Percentiles rank a stretch among this genome's conserved stretches.
Conservation (phyloP, 2,888 invertebrate genomes). For the Orchestes rusci region DNA sequence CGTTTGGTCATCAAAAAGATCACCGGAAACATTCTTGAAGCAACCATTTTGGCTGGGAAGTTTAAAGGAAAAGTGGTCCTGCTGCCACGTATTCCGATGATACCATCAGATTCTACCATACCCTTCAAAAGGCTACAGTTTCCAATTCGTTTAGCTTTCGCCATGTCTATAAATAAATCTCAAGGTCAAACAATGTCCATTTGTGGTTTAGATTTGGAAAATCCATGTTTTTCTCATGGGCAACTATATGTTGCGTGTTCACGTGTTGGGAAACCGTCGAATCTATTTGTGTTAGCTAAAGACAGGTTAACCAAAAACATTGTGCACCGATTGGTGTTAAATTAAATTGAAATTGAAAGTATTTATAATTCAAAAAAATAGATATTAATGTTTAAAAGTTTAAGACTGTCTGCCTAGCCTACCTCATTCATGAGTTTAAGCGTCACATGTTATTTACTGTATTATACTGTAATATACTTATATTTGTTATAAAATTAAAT, state of each 20-base stretch:
- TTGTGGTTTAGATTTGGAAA: conserved; percentile 18
- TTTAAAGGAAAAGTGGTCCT: conserved; percentile 30
- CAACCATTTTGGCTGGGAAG: conserved; percentile 30
- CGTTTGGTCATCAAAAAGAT: conserved; percentile 28
- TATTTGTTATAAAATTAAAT: too few species aligned
- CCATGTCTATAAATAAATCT: conserved; percentile 35
- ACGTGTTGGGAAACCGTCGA: conserved; percentile 18
- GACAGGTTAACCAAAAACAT: conserved; percentile 11
- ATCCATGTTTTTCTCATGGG: neutral
- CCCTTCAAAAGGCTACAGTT: conserved; percentile 19
- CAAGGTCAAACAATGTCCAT: conserved; percentile 29
- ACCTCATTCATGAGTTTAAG: too few species aligned
- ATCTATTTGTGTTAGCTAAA: conserved; percentile 12
- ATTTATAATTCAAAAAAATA: too few species aligned
- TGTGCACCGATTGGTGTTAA: too few species aligned
- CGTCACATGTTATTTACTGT: too few species aligned
- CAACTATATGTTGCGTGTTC: conserved; percentile 24
- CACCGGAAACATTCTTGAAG: conserved; percentile 31
- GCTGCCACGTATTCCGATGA: conserved; percentile 34
- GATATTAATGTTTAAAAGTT: too few species aligned
- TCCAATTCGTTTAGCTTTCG: conserved; percentile 20
- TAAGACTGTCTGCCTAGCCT: too few species aligned
- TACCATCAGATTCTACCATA: conserved; percentile 8
- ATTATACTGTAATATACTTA: too few species aligned
- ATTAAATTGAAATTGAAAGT: too few species aligned